These are phyloP conservation scores for Sminthurinus signatus DNA, from an alignment of 1,140 invertebrate genomes.

Conservation along the genomic window DNA sequence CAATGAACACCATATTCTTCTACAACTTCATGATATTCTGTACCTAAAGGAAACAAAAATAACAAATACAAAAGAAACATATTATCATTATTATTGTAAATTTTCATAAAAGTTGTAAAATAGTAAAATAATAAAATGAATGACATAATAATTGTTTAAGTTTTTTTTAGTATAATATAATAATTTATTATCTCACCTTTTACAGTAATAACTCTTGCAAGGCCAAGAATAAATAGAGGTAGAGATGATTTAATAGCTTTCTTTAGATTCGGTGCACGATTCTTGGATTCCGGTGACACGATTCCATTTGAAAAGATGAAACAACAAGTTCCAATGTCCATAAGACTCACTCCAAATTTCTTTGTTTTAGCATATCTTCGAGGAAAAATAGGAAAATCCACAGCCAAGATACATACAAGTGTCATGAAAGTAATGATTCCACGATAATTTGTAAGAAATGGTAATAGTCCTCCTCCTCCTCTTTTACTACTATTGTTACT, in stretches of 20 bases:
- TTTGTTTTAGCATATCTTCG: constrained; percentile 77
- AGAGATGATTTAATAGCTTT: constrained; percentile 42
- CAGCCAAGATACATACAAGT: constrained; percentile 76
- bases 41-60: constrained; percentile 50
- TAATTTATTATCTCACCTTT: no score
- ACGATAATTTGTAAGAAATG: constrained; percentile 61
- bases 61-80: no score
- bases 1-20: constrained; percentile 92
- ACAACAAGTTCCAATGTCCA: constrained; percentile 90
- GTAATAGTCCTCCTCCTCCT: no score
- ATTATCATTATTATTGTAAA: no score
- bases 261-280: constrained; percentile 31
- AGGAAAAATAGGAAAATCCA: constrained; percentile 86
- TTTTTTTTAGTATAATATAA: no score
- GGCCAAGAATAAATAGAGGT: constrained; percentile 63
- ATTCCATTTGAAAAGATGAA: constrained; percentile 83
- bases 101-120: no score
- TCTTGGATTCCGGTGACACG: constrained; percentile 56
- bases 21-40: constrained; percentile 77
- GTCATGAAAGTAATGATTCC: constrained; percentile 67
- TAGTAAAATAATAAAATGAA: no score
- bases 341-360: constrained; percentile 76
- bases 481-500: neutral
- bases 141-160: no score
- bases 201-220: constrained; percentile 53